Evolutionary conservation across 2,888 invertebrate genomes (phyloP).

Genomic region (Agrochola macilenta): DNA sequence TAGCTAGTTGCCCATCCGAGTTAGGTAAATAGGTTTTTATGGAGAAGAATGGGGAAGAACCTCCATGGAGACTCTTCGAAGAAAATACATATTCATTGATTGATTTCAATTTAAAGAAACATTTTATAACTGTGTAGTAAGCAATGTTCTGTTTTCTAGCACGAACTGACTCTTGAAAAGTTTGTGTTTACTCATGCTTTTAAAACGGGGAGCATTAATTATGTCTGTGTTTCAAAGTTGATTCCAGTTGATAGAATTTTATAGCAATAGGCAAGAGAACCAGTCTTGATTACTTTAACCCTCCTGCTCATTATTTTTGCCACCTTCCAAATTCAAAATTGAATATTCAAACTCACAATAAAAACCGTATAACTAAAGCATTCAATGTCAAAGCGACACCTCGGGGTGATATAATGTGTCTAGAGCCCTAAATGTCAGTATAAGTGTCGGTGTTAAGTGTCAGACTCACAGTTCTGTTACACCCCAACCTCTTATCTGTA

Average conservation of each 20-base stretch:
- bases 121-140: neutral
- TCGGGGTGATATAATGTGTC: conserved; percentile 57
- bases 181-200: neutral
- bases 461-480: conserved; percentile 60
- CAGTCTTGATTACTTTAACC: neutral
- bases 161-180: neutral
- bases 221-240: neutral
- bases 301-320: conserved; percentile 34
- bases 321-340: neutral
- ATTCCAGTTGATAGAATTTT: neutral
- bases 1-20: neutral
- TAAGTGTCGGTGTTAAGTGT: conserved; percentile 60
- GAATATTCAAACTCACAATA: conserved; percentile 14
- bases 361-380: conserved; percentile 22
- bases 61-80: neutral
- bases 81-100: neutral
- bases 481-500: conserved; percentile 57
- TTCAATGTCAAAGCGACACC: conserved; percentile 48
- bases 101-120: neutral
- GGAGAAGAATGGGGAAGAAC: neutral
- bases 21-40: neutral
- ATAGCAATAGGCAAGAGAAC: neutral
- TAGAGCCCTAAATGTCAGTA: conserved; percentile 51
- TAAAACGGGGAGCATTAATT: neutral
- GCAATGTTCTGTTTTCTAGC: neutral